Conservation (phyloP, 35 echinoderm and acorn worm genomes). For the Strongylocentrotus purpuratus region DNA sequence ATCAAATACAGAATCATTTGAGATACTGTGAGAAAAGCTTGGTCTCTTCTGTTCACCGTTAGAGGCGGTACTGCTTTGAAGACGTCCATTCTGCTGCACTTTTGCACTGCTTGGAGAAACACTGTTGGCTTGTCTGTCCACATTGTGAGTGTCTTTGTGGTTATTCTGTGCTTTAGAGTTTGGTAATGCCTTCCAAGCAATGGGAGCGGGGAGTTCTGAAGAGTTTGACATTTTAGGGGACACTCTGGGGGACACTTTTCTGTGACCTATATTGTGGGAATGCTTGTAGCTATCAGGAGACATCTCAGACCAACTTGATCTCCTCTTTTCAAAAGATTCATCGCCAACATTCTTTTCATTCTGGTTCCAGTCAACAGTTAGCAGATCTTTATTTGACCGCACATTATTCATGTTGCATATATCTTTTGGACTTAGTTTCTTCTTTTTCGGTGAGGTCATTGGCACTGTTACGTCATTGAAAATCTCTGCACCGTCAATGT, state of each 20-base stretch:
- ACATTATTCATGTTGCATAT: neutral
- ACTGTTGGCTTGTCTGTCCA: neutral
- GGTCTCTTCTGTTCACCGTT: constrained; percentile 21
- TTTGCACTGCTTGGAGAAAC: neutral
- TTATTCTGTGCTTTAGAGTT: constrained; percentile 55
- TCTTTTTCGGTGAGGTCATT: constrained; percentile 21
- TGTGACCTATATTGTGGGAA: constrained; percentile 74
- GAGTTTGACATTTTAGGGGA: constrained; percentile 60
- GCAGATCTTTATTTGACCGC: neutral
- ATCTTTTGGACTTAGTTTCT: neutral
- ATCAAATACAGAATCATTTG: constrained; percentile 52
- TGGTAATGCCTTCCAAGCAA: constrained; percentile 58
- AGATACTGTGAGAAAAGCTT: constrained; percentile 39
- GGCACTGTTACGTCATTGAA: neutral
- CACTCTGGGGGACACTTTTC: constrained; percentile 64
- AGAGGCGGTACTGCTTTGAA: neutral
- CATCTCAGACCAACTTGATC: constrained; percentile 30
- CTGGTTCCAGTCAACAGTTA: constrained; percentile 58
- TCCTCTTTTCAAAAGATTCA: constrained; percentile 25
- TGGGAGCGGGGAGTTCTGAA: constrained; percentile 60
- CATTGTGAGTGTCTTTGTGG: constrained; percentile 22
- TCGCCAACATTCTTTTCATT: constrained; percentile 45
- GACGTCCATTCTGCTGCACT: constrained; percentile 18
- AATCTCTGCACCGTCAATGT: constrained; percentile 58
- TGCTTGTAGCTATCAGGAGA: constrained; percentile 73